Evolutionary conservation across 2,888 invertebrate species (phyloP), one percentile per base, ranked within the genome.

Genomic region (Drosophila stalkeri): DNA sequence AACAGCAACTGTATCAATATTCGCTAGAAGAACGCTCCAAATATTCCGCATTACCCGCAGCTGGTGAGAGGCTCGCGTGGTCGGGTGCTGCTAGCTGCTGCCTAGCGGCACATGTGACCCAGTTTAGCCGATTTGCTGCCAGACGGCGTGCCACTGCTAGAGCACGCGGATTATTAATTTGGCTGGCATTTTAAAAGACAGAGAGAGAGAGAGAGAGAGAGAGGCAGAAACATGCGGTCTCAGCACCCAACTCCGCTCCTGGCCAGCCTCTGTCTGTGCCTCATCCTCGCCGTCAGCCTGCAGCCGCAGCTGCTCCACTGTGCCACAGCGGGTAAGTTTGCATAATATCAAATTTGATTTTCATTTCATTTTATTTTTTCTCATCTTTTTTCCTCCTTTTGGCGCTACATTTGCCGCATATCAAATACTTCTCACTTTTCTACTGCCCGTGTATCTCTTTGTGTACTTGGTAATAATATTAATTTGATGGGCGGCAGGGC

Each of bases 261-360:
- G 60, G 49, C 64, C 64, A 49, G 56, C 59, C 57, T 62, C 68
- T 49, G 59, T 20, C 56, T 57, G 27, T 37, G 64, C 54, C 39
- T 75, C 41, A n/a, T 35, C 18, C 70, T 69, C 31, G 59, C 44
- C 54, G 18, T 56, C 33, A 7, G 37, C 23, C 41, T 60, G 39
- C 60, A 60, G 37, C 59, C 46, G n/a, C 59, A 59, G 57, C 55
- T 79, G 59, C 51, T 72, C 41, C 51, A 74, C 61, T 54, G 64
- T n/a, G 71, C 47, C 60, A 60, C 77, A 64, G 70, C 82, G 63
- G 91, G 88, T 88, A 88, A 90, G 91, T 79, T 86, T 70, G 55
- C 80, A 62, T 64, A 49, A 64, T 57, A 79, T 77, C 33, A 52
- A 54, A 67, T 72, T 56, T 35, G 54, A 68, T 55, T 79, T 65